Conservation (phyloP, 2,888 invertebrate species). For the Tetragonisca angustula region DNA sequence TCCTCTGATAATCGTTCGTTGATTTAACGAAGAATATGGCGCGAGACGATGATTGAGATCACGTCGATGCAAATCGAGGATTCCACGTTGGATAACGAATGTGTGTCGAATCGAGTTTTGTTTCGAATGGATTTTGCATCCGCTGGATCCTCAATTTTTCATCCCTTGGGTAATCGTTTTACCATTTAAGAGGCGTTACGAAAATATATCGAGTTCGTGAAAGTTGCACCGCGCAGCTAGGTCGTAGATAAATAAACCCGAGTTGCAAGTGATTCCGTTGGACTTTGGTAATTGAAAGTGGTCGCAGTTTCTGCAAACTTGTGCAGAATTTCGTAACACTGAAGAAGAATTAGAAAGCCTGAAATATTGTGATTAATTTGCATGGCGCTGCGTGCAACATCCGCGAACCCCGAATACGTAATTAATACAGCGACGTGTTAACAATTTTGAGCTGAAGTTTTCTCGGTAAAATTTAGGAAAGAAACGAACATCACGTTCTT, state of each 20-base stretch:
- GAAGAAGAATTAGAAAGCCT: neutral
- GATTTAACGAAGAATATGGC: neutral
- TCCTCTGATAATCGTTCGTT: neutral
- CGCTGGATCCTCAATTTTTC: neutral
- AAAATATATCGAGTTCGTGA: neutral
- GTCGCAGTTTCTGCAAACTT: neutral
- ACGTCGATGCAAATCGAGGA: neutral
- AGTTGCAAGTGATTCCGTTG: neutral
- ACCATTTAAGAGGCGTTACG: neutral
- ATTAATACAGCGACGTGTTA: neutral
- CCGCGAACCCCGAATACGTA: neutral
- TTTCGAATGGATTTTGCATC: neutral
- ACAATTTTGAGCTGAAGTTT: too few relatives aligned
- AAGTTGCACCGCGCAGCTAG: neutral
- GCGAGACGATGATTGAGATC: neutral
- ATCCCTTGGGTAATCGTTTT: conserved; percentile 2
- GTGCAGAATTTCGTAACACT: conserved; percentile 7
- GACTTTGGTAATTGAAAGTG: conserved; percentile 11
- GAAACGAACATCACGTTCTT: neutral
- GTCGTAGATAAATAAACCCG: neutral
- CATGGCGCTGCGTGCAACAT: conserved; percentile 9
- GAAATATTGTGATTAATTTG: conserved; percentile 40
- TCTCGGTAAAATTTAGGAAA: rapidly evolving
- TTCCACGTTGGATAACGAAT: neutral
- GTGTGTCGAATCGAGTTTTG: neutral